phyloP scores from a whole-genome alignment of 1,140 invertebrate genomes.

The Drosophila lini region DNA sequence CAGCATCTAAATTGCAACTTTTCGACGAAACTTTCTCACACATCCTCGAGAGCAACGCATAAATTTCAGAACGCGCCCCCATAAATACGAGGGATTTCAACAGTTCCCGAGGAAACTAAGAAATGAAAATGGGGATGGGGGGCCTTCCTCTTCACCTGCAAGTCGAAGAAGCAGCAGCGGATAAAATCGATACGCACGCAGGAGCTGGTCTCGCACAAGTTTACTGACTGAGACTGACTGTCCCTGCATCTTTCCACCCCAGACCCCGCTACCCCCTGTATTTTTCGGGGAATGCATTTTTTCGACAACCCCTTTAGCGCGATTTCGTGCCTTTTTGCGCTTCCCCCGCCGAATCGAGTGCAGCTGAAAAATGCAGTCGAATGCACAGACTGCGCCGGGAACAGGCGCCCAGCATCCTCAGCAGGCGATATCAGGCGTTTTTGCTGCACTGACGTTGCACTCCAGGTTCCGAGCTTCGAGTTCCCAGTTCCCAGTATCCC shows the following conservation, averaged over 20 bases:
- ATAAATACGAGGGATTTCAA: conserved; percentile 58
- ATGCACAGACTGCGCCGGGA: conserved; percentile 67
- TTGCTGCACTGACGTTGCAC: conserved; percentile 59
- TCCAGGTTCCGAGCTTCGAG: conserved; percentile 34
- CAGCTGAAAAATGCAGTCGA: conserved; percentile 73
- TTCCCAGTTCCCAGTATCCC: not conserved
- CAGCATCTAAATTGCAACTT: conserved; percentile 54
- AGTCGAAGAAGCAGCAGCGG: conserved; percentile 23
- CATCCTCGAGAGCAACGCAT: conserved; percentile 17
- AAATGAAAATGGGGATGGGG: conserved; percentile 1
- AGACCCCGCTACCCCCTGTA: not conserved
- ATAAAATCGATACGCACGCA: conserved; percentile 69
- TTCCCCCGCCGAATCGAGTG: conserved; percentile 20
- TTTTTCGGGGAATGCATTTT: conserved; percentile 45
- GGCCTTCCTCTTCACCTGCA: conserved; percentile 17
- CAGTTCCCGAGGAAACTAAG: conserved; percentile 21
- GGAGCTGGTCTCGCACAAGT: not conserved
- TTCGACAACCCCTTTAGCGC: conserved; percentile 40
- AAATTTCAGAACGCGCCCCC: conserved; percentile 41
- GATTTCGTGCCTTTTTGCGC: conserved; percentile 29
- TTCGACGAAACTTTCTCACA: conserved; percentile 37
- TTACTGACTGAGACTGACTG: conserved; percentile 6
- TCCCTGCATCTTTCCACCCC: conserved; percentile 25
- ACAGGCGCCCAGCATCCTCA: conserved; percentile 73
- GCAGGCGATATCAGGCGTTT: conserved; percentile 21